Base-by-base conservation (phyloP, 1,140 invertebrate species). In the Ceratitis capitata region DNA sequence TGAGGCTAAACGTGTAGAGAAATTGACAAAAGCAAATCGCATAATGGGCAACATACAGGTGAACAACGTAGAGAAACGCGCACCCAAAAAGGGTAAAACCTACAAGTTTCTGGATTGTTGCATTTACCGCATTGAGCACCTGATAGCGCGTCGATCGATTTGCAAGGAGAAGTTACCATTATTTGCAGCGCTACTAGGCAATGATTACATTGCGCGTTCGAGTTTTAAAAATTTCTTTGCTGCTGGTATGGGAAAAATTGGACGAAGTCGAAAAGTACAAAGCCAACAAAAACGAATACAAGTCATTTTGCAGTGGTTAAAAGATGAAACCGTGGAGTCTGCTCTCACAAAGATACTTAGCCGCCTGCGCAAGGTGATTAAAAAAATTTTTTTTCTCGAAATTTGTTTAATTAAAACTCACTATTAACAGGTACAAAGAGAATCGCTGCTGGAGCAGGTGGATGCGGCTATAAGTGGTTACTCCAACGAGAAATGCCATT, bases 131-230 rank as follows among this genome's bases (percentile, higher is more conserved):
- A 92, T 96, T 14, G 93, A 97, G 83, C 93, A 95, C 87, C 94
- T 96, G 7, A 92, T 93, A 82, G 91, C 92, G 45, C 95, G 96
- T 91, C 93, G 94, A 7, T 94, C 95, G 0, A 89, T 97, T 19
- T 92, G 95, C 85, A 93, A 93, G 86, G 92, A 94, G 16, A 91
- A 95, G 49, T 89, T 98, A 56, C 96, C 97, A 3, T 88, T 98
- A 7, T 93, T 97, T 85, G 95, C 96, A n/a, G 95, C 95, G 14
- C 87, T 98, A 9, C 91, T 98, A 26, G 97, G 97, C 3, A 98
- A 98, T 93, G 97, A 98, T 92, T 98, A 96, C 92, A 94, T 97
- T n/a, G 93, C 95, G 58, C 93, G 92, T 61, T 93, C 91, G 12
- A 92, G 94, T 0, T 97, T 98, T 88, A 92, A 92, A 14, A 93